Evolutionary conservation across 37 sponge, comb jelly and placozoan genomes (phyloP).

Genomic region (Geodia barretti): DNA sequence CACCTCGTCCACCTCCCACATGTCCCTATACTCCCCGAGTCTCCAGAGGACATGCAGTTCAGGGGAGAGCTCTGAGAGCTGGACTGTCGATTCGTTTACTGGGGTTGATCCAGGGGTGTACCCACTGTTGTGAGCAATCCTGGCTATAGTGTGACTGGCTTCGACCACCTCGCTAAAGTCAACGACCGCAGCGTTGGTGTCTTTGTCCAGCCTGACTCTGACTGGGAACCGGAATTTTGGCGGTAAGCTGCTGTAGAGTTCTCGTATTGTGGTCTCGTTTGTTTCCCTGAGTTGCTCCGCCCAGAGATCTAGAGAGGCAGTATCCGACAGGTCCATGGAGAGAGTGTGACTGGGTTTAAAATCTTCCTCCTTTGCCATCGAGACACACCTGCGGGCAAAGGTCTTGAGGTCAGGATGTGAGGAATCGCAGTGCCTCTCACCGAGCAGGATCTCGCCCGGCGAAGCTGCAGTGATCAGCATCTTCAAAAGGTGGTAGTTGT

Average conservation of each 20-base stretch:
- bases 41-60: conserved; percentile 28
- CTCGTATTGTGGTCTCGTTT: not conserved
- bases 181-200: not conserved
- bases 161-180: not conserved
- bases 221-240: not conserved
- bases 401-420: not conserved
- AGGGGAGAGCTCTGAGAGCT: not conserved
- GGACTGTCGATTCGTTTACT: not conserved
- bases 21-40: conserved; percentile 8
- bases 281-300: not conserved
- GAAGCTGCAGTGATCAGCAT: conserved; percentile 26
- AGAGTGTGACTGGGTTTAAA: not conserved
- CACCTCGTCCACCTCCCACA: conserved; percentile 17
- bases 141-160: not conserved
- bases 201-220: not conserved
- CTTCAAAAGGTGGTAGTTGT: not conserved
- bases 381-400: not conserved
- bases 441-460: not conserved
- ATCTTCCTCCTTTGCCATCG: not conserved
- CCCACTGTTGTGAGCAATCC: not conserved
- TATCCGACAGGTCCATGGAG: not conserved
- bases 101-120: not conserved
- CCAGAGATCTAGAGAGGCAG: not conserved
- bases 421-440: conserved; percentile 7
- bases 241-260: not conserved